Conservation (phyloP, 2,797 vertebrate genomes). For the Amphiprion clarkii region DNA sequence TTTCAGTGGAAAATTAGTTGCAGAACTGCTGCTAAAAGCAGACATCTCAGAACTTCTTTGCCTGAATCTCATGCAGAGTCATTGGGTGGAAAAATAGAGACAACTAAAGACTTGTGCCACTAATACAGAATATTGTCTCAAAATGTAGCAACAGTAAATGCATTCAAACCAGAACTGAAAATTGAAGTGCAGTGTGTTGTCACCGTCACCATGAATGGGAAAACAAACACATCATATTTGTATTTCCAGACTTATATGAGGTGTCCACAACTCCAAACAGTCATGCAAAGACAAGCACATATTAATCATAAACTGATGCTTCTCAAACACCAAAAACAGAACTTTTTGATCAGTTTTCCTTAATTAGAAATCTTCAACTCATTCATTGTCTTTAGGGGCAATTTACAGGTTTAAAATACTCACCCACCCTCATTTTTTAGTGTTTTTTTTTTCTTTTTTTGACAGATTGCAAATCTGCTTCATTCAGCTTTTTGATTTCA, state of each 20-base stretch:
- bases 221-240: slow-evolving; percentile 9
- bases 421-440: not conserved
- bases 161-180: too few relatives aligned
- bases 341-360: not conserved
- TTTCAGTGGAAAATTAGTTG: not conserved
- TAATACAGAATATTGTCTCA: too few relatives aligned
- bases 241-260: not conserved
- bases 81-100: too few relatives aligned
- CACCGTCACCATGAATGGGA: slow-evolving; percentile 9
- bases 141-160: too few relatives aligned
- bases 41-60: not conserved
- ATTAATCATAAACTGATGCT: not conserved
- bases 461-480: not conserved
- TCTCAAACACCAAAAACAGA: not conserved
- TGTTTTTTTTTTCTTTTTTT: not conserved
- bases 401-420: not conserved
- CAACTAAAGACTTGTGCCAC: too few relatives aligned
- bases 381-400: not conserved
- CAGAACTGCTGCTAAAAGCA: not conserved
- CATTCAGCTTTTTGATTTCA: not conserved
- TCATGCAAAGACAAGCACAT: not conserved
- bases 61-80: too few relatives aligned
- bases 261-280: not conserved
- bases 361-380: not conserved
- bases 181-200: not conserved